Evolutionary conservation across 2,888 invertebrate genomes (phyloP).

Genomic region (Diloba caeruleocephala): DNA sequence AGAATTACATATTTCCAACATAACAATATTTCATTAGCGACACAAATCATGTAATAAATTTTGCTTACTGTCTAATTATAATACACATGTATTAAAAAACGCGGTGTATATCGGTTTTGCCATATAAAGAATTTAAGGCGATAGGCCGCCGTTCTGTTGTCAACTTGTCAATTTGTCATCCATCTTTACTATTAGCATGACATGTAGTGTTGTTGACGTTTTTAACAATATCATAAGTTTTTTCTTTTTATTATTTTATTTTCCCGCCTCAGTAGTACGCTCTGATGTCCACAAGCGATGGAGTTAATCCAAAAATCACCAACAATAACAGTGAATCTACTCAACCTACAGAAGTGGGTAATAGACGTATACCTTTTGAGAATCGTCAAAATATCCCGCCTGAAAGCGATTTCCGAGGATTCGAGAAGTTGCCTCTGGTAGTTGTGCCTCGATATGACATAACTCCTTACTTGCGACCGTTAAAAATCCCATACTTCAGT

Average conservation of each 20-base stretch:
- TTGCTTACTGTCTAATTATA: no score
- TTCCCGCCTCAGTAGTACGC: slow-evolving; percentile 55
- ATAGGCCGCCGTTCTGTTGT: slow-evolving; percentile 32
- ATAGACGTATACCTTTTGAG: slow-evolving; percentile 28
- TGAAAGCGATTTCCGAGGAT: slow-evolving; percentile 67
- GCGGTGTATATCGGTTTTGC: slow-evolving; percentile 23
- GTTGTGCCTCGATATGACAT: slow-evolving; percentile 68
- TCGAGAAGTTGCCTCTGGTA: slow-evolving; percentile 68
- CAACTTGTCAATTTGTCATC: no score
- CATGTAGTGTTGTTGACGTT: slow-evolving; percentile 70
- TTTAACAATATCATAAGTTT: slow-evolving; percentile 55
- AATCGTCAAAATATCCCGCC: slow-evolving; percentile 54
- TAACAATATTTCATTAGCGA: no score
- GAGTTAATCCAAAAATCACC: slow-evolving; percentile 51
- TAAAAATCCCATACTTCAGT: background rate
- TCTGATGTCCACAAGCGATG: slow-evolving; percentile 72
- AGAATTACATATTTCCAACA: no score
- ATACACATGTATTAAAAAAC: background rate
- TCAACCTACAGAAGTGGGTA: slow-evolving; percentile 35
- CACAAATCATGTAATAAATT: no score
- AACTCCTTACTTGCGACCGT: slow-evolving; percentile 59
- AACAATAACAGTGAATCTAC: slow-evolving; percentile 24
- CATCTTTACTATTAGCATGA: slow-evolving; percentile 43
- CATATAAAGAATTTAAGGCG: slow-evolving; percentile 36
- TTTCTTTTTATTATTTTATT: slow-evolving; percentile 68